phyloP scores from a whole-genome alignment of 2,888 invertebrate genomes.

The Omphaloscelis lunosa region DNA sequence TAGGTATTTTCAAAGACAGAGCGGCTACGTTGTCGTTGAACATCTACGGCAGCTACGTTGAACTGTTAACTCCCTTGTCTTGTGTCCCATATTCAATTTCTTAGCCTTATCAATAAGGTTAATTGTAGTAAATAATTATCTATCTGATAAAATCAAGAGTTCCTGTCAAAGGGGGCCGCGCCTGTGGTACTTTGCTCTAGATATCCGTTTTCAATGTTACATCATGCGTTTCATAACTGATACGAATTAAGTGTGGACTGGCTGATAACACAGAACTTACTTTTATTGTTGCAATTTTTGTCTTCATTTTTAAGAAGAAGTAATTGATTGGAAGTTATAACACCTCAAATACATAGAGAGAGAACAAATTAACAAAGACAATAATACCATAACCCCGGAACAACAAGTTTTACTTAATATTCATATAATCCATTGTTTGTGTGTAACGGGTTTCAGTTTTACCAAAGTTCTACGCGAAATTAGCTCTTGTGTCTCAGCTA shows the following conservation, averaged over 20 bases:
- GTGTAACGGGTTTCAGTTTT: background rate
- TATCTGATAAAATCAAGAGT: background rate
- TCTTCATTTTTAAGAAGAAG: too few species aligned
- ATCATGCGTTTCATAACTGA: slow-evolving; percentile 5
- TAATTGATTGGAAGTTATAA: background rate
- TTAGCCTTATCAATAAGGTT: background rate
- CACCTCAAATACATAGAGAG: background rate
- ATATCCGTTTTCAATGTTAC: slow-evolving; percentile 5
- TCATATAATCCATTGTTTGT: background rate
- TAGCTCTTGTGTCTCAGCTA: background rate
- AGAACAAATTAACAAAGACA: background rate
- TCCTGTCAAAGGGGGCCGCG: background rate
- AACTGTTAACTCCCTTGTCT: background rate
- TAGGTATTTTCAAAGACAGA: background rate
- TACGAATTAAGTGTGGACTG: background rate
- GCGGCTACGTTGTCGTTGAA: background rate
- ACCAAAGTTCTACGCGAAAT: slow-evolving; percentile 16
- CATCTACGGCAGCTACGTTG: too few species aligned
- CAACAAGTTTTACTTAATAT: background rate
- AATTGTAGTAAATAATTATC: background rate
- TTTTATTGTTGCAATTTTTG: background rate
- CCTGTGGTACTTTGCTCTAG: background rate
- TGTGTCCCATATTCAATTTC: background rate
- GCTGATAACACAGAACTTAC: background rate
- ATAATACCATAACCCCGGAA: background rate